Evolutionary conservation across 2,113 vertebrate genomes (phyloP).

Genomic region (Oncorhynchus nerka): DNA sequence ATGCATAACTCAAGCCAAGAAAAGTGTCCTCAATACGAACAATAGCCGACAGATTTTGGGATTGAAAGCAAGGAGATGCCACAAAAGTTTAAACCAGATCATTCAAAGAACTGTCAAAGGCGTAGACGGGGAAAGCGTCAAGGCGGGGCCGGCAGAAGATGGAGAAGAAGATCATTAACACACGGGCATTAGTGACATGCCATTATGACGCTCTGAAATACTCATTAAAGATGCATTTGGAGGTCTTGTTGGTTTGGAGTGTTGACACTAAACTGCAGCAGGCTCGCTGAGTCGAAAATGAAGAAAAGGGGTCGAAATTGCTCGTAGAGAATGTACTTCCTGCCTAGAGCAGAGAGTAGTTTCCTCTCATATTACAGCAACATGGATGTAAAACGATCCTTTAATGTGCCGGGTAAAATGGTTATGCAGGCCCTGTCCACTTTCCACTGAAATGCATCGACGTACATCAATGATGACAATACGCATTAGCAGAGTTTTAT

Average conservation of each 20-base stretch:
- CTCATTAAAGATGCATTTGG: conserved; percentile 98
- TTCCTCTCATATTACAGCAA: conserved; percentile 87
- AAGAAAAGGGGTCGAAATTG: conserved; percentile 58
- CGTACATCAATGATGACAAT: conserved; percentile 50
- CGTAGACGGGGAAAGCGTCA: conserved; percentile 81
- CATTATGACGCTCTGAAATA: conserved; percentile 92
- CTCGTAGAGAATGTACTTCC: conserved; percentile 65
- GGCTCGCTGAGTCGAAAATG: conserved; percentile 43
- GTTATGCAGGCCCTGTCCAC: conserved; percentile 70
- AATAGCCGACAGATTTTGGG: conserved; percentile 72
- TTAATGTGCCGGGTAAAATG: conserved; percentile 75
- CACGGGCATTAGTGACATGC: conserved; percentile 97
- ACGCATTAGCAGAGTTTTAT: conserved; percentile 46
- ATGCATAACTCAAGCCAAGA: conserved; percentile 61
- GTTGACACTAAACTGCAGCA: conserved; percentile 49
- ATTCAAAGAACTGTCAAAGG: conserved; percentile 90
- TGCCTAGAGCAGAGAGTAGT: conserved; percentile 77
- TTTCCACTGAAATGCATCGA: conserved; percentile 64
- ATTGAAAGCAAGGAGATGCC: conserved; percentile 69
- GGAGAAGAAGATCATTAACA: conserved; percentile 89
- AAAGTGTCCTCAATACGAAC: conserved; percentile 38
- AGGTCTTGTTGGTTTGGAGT: conserved; percentile 80
- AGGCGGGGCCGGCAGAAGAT: conserved; percentile 86
- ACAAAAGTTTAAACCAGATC: conserved; percentile 85
- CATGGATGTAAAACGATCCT: conserved; percentile 88